A percentile compares a stretch with the other conserved stretches of the same genome.
These are phyloP conservation scores for Parnassius mnemosyne DNA, from an alignment of 2,888 invertebrate genomes.

Conservation along the genomic window DNA sequence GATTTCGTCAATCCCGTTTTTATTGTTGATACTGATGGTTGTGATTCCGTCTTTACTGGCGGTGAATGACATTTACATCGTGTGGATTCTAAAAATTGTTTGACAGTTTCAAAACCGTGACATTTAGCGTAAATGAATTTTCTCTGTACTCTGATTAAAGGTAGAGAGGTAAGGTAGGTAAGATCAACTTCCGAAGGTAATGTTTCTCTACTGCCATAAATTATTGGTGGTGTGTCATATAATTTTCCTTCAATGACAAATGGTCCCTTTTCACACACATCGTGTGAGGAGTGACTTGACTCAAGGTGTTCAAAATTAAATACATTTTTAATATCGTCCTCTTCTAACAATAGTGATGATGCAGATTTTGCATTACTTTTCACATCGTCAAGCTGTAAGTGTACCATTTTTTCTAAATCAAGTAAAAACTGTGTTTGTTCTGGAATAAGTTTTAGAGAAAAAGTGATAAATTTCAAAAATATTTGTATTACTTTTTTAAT, in stretches of 20 bases:
- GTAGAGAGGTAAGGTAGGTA: too few relatives aligned
- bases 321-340: slow-evolving; percentile 39
- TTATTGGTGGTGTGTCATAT: slow-evolving; percentile 45
- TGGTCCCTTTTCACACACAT: slow-evolving; percentile 51
- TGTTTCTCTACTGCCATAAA: slow-evolving; percentile 63
- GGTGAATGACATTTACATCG: slow-evolving; percentile 50
- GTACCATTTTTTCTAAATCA: slow-evolving; percentile 66
- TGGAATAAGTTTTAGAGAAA: slow-evolving; percentile 63
- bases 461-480: slow-evolving; percentile 69
- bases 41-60: slow-evolving; percentile 14
- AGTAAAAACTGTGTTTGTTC: slow-evolving; percentile 68
- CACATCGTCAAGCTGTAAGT: slow-evolving; percentile 68
- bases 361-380: slow-evolving; percentile 46
- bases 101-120: slow-evolving; percentile 59
- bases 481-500: slow-evolving; percentile 61
- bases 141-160: slow-evolving; percentile 53
- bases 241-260: slow-evolving; percentile 59
- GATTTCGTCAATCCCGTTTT: slow-evolving; percentile 19
- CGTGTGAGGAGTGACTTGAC: slow-evolving; percentile 25
- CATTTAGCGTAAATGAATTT: slow-evolving; percentile 69
- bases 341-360: slow-evolving; percentile 50
- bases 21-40: slow-evolving; percentile 22
- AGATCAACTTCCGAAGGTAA: slow-evolving; percentile 55
- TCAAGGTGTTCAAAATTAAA: slow-evolving; percentile 48
- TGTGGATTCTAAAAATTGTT: slow-evolving; percentile 51